Base-by-base conservation (phyloP, 2,888 invertebrate genomes). In the Acronicta alni region DNA sequence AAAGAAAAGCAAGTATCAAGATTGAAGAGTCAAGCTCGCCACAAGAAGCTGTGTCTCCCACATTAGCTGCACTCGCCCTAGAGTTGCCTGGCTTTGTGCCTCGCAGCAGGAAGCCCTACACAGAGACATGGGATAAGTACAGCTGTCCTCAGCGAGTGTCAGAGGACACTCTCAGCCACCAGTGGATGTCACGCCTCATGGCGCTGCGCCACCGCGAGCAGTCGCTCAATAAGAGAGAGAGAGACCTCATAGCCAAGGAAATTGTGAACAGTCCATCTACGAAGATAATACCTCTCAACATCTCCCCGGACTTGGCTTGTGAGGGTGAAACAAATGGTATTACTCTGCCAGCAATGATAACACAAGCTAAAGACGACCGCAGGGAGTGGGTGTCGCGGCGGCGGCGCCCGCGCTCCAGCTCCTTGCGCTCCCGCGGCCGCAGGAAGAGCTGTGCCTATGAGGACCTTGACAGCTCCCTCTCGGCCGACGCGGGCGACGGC, bases 381-480 rank as follows among this genome's bases (percentile, higher is more conserved):
- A 70, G 71, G 17, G 80, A 81, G 35, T 80, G 84, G 79, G 65
- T 75, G 38, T 78, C 88, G 52, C 86, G 89, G 8, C 87, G 90
- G 9, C 87, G 85, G 3, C 89, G 79, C 15, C 86, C 88, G 3
- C 85, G 87, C 32, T 69, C 84, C 0, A 79, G 84, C 51, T 90
- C 91, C 0, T 75, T 85, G 54, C 87, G 89, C 20, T 48, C 82
- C 4, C 83, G 86, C 15, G 75, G 77, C 2, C 88, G 89, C 52
- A 84, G 92, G 57, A 87, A 89, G 80, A 91, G 87, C 67, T 89
- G 81, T 26, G 89, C 84, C 0, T 95, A 95, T 62, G 95, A 95
- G 53, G 95, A 95, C 68, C 83, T 95, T 26, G 95, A 95, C 79
- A 95, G 95, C 67, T 95, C 95, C 0, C 83, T 95, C 43, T 95